These are phyloP conservation scores for Ardeotis arabs DNA, from an alignment of 2,113 vertebrate species.

Conservation along the genomic window DNA sequence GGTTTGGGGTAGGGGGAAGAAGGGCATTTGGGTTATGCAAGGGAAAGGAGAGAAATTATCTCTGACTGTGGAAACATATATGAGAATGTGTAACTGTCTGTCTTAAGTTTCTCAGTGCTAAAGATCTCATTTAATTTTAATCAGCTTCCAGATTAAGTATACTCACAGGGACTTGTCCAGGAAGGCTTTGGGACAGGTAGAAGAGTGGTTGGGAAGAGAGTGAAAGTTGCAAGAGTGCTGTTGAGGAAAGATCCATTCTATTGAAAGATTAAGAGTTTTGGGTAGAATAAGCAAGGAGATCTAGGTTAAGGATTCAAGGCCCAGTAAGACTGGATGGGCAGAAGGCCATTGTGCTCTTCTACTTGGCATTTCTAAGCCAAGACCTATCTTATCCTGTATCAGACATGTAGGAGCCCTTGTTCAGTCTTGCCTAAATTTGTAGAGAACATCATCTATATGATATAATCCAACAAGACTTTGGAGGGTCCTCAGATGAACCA, in stretches of 20 bases:
- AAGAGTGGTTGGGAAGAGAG: neutral
- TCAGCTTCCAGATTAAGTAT: neutral
- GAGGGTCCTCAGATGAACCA: neutral
- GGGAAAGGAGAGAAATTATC: neutral
- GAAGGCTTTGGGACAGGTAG: neutral
- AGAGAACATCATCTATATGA: neutral
- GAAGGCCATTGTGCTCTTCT: neutral
- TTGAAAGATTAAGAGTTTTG: neutral
- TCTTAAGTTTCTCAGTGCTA: neutral
- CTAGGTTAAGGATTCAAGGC: neutral
- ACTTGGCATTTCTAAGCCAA: neutral
- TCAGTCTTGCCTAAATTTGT: neutral
- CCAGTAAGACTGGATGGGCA: neutral
- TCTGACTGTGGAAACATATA: neutral
- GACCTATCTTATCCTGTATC: neutral
- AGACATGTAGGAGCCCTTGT: neutral
- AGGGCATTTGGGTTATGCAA: neutral
- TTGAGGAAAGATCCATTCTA: neutral
- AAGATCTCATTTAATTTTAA: neutral
- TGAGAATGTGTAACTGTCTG: neutral
- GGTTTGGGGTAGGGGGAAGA: neutral
- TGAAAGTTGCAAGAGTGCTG: neutral
- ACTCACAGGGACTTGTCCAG: neutral
- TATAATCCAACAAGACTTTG: neutral
- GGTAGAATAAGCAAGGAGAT: neutral